Base-by-base conservation (phyloP, 2,888 invertebrate species). In the Drosophila falleni region DNA sequence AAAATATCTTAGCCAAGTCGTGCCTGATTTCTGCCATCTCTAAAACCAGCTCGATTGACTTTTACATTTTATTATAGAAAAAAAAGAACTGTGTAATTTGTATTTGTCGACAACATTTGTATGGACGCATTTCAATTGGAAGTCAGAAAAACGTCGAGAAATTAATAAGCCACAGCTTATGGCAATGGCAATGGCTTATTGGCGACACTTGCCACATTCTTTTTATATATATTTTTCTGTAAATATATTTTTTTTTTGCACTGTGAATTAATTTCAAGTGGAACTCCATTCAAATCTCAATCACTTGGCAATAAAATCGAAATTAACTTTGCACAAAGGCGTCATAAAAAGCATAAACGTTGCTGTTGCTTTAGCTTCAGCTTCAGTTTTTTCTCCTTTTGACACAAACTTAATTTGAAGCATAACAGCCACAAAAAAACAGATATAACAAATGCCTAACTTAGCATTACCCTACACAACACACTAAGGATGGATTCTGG, bases 241-340 rank as follows among this genome's bases (percentile, higher is more conserved):
- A 44, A 19, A 26, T 51, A 55, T 35, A 16, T 11, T 29, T 61
- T 26, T 53, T 66, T 42, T 42, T 39, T 62, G 16, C 35, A 9
- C n/a, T 55, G 46, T 37, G 46, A 63, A 70, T 76, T 82, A 73
- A 71, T 80, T 73, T 78, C 60, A 67, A 71, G 67, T 59, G 59
- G 29, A 70, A 62, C 70, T 78, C 75, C 78, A 87, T 88, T 84
- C 81, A 80, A 76, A 81, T 88, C 80, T 71, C 85, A 88, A 87
- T 88, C 88, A 86, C 87, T 77, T 89, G 89, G 75, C 88, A 89
- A 88, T 87, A 89, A 88, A 87, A 88, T 88, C 76, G 80, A 89
- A 89, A 89, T 89, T 90, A 89, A 88, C 89, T 89, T 88, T 78
- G 68, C 80, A 80, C 87, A 89, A 85, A 85, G 71, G 66, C 85